phyloP scores from a whole-genome alignment of 2,113 vertebrate species.

The Alligator mississippiensis region DNA sequence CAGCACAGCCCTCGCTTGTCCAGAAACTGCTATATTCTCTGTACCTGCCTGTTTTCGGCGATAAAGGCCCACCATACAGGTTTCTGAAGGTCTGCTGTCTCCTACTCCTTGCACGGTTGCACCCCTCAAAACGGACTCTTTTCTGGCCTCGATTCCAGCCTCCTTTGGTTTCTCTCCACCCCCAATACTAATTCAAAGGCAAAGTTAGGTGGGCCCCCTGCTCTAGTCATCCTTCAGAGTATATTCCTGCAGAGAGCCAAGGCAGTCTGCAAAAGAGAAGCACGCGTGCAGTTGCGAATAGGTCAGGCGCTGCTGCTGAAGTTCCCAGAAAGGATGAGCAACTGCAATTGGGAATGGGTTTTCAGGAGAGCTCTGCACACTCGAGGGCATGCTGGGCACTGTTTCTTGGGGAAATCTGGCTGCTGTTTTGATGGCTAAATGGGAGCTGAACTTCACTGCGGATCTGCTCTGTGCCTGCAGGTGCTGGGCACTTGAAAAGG shows the following conservation, averaged over 20 bases:
- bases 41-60: neutral
- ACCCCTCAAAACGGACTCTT: neutral
- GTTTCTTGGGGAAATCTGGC: no score
- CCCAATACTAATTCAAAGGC: neutral
- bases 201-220: neutral
- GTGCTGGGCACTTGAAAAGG: no score
- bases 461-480: no score
- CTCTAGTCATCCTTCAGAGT: neutral
- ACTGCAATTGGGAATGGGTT: no score
- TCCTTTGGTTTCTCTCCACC: neutral
- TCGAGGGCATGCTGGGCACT: no score
- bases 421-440: no score
- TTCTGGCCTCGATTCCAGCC: neutral
- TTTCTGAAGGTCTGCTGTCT: neutral
- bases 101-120: neutral
- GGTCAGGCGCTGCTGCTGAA: neutral
- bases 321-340: no score
- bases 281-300: neutral
- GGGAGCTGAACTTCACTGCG: no score
- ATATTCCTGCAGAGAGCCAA: neutral
- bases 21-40: neutral
- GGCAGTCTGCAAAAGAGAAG: neutral
- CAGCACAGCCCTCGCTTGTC: neutral
- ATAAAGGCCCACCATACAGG: neutral
- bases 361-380: no score